Percentiles rank a stretch among this genome's conserved stretches.
These are phyloP conservation scores for Calameuta filiformis DNA, from an alignment of 2,888 invertebrate genomes.

Conservation along the genomic window DNA sequence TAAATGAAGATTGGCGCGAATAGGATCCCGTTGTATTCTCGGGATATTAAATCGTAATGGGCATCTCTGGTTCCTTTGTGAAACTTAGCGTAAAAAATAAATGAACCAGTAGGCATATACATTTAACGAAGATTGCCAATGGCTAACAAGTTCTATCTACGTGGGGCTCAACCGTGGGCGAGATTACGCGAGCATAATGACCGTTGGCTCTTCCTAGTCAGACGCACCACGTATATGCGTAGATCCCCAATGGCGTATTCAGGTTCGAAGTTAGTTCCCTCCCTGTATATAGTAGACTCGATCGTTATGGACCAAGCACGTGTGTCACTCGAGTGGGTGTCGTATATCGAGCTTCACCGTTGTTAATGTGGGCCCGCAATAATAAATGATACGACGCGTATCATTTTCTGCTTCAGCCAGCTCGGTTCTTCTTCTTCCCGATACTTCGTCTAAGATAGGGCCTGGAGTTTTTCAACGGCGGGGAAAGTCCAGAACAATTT, in stretches of 20 bases:
- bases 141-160: neutral
- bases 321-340: neutral
- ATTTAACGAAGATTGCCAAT: neutral
- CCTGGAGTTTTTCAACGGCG: neutral
- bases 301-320: neutral
- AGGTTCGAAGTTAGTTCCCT: conserved; percentile 6
- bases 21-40: neutral
- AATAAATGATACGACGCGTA: conserved; percentile 26
- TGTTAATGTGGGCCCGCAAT: conserved; percentile 29
- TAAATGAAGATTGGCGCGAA: neutral
- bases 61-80: neutral
- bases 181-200: neutral
- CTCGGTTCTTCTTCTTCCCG: neutral
- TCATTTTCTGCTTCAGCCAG: neutral
- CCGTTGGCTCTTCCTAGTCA: neutral
- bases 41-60: neutral
- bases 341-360: conserved; percentile 2
- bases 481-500: neutral
- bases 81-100: neutral
- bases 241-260: neutral
- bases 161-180: neutral
- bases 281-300: neutral
- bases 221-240: neutral
- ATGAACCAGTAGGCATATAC: neutral
- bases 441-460: neutral